phyloP scores from a whole-genome alignment of 2,113 vertebrate species.

The Aplodontia rufa region DNA sequence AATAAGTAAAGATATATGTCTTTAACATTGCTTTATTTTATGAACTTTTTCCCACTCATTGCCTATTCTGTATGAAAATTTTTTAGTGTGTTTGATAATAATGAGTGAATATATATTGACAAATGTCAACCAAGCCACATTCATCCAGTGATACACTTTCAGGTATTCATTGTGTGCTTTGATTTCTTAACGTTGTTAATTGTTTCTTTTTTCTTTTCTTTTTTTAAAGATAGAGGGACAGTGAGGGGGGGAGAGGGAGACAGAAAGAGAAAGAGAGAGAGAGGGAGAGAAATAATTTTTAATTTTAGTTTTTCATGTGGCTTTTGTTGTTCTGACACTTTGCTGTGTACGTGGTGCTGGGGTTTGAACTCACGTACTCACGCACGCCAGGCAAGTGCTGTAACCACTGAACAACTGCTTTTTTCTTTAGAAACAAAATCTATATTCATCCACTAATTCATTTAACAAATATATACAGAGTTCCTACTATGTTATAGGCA shows the following conservation, averaged over 20 bases:
- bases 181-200: background rate
- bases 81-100: background rate
- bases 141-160: background rate
- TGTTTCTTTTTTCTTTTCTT: too few species aligned
- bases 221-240: too few species aligned
- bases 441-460: background rate
- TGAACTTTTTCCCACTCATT: background rate
- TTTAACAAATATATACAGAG: background rate
- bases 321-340: too few species aligned
- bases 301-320: too few species aligned
- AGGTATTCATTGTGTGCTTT: background rate
- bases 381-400: too few species aligned
- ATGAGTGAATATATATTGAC: background rate
- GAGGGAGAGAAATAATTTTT: too few species aligned
- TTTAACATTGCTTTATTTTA: background rate
- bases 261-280: too few species aligned
- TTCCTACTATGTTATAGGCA: background rate
- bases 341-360: too few species aligned
- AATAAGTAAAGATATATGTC: background rate
- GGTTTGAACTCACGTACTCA: too few species aligned
- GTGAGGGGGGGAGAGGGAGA: too few species aligned
- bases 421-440: slow-evolving; percentile 7
- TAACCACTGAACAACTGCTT: too few species aligned
- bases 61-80: slow-evolving; percentile 10
- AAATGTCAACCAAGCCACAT: background rate